These are phyloP conservation scores for Cryptophagus acutangulus DNA, from an alignment of 2,888 invertebrate species.

Conservation along the genomic window DNA sequence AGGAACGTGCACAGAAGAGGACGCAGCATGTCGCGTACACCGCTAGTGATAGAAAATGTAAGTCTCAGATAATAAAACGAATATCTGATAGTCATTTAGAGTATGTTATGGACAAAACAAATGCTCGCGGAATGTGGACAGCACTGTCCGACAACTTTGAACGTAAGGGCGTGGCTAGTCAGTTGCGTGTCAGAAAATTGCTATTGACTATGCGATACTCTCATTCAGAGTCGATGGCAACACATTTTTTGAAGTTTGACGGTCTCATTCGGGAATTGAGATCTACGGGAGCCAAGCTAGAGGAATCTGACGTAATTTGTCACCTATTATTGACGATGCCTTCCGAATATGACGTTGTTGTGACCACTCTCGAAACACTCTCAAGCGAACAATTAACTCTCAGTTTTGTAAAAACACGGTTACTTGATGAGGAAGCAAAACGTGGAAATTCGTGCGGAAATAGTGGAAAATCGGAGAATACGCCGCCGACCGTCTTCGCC, in stretches of 20 bases:
- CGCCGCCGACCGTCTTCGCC: too few relatives aligned
- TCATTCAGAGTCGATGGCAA: slow-evolving; percentile 21
- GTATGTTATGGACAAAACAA: too few relatives aligned
- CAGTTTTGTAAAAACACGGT: slow-evolving; percentile 27
- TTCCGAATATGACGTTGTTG: slow-evolving; percentile 25
- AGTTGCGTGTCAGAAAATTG: slow-evolving; percentile 20
- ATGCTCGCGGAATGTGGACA: too few relatives aligned
- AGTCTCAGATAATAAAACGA: too few relatives aligned
- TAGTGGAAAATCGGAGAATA: too few relatives aligned
- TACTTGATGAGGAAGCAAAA: slow-evolving; percentile 26
- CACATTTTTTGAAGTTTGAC: slow-evolving; percentile 27
- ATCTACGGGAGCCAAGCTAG: slow-evolving; percentile 22
- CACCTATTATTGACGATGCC: slow-evolving; percentile 25
- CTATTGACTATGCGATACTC: slow-evolving; percentile 20
- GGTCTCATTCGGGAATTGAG: slow-evolving; percentile 23
- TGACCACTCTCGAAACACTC: slow-evolving; percentile 29
- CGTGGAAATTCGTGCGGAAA: too few relatives aligned
- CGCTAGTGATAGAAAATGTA: too few relatives aligned
- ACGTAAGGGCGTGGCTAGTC: slow-evolving; percentile 24
- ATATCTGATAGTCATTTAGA: too few relatives aligned
- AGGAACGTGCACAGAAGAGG: too few relatives aligned
- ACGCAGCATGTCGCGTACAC: too few relatives aligned
- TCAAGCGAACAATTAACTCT: slow-evolving; percentile 21
- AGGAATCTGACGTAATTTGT: slow-evolving; percentile 25
- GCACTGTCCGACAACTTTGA: too few relatives aligned